phyloP scores from a whole-genome alignment of 2,888 invertebrate species.

The Ochropleura plecta region DNA sequence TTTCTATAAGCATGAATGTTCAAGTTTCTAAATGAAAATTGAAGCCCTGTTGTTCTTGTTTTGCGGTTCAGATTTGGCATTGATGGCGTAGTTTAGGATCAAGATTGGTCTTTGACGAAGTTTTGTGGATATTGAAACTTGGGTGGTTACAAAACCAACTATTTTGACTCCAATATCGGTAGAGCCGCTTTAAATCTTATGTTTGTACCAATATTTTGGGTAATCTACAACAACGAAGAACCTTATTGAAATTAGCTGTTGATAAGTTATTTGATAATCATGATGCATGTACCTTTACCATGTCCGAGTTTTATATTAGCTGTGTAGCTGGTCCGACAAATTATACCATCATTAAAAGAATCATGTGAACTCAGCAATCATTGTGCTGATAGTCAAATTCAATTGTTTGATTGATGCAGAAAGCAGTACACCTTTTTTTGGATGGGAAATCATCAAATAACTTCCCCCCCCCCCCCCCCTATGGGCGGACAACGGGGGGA shows the following conservation, averaged over 20 bases:
- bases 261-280: background rate
- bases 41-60: slow-evolving; percentile 40
- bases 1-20: slow-evolving; percentile 27
- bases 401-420: background rate
- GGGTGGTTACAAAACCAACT: background rate
- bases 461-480: too few species aligned
- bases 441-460: too few species aligned
- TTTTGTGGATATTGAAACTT: background rate
- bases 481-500: too few species aligned
- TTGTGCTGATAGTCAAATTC: background rate
- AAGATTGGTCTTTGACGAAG: background rate
- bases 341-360: background rate
- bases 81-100: slow-evolving; percentile 7
- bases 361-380: background rate
- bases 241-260: background rate
- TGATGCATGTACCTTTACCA: background rate
- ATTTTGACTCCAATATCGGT: background rate
- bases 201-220: background rate
- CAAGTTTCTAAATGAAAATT: slow-evolving; percentile 38
- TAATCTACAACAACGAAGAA: background rate
- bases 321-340: background rate
- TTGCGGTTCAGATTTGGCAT: slow-evolving; percentile 30
- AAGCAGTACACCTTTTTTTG: background rate
- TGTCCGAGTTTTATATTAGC: background rate
- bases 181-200: background rate